Conservation (phyloP, 2,797 vertebrate genomes). For the Hypotaenidia okinawae region DNA sequence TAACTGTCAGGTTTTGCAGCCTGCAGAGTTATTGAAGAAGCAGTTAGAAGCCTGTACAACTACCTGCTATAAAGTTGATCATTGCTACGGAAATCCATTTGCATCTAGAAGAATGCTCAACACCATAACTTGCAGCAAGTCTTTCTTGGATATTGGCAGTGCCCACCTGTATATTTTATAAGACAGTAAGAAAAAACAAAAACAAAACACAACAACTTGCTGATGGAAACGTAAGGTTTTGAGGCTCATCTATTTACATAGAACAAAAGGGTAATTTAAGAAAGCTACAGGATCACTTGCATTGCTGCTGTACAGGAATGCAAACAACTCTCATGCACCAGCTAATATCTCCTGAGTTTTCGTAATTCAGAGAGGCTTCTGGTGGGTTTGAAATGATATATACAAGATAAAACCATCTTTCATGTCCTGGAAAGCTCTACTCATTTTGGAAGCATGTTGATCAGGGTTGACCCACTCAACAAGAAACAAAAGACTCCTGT, state of each 20-base stretch:
- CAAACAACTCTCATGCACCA: background rate
- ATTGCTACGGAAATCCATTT: background rate
- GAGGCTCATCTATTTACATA: background rate
- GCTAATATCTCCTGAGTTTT: background rate
- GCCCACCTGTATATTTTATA: background rate
- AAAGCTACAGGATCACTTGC: conserved; percentile 16
- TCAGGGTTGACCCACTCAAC: background rate
- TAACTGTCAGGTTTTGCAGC: conserved; percentile 26
- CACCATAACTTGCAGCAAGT: background rate
- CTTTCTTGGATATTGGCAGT: background rate
- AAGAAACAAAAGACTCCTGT: background rate
- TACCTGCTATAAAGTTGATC: background rate
- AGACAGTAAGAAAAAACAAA: background rate
- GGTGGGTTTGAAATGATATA: background rate
- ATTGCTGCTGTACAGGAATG: background rate
- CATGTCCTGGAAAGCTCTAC: too few relatives aligned
- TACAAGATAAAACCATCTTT: background rate
- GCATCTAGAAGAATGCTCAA: background rate
- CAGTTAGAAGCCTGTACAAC: background rate
- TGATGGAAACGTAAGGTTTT: background rate
- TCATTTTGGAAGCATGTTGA: background rate
- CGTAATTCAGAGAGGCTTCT: background rate
- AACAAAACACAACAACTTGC: background rate
- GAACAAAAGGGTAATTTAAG: conserved; percentile 15
- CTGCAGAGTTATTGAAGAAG: conserved; percentile 24